Percentiles rank a stretch among this genome's conserved stretches.
phyloP scores from a whole-genome alignment of 2,113 vertebrate species.

The Chaetorhynchus papuensis region DNA sequence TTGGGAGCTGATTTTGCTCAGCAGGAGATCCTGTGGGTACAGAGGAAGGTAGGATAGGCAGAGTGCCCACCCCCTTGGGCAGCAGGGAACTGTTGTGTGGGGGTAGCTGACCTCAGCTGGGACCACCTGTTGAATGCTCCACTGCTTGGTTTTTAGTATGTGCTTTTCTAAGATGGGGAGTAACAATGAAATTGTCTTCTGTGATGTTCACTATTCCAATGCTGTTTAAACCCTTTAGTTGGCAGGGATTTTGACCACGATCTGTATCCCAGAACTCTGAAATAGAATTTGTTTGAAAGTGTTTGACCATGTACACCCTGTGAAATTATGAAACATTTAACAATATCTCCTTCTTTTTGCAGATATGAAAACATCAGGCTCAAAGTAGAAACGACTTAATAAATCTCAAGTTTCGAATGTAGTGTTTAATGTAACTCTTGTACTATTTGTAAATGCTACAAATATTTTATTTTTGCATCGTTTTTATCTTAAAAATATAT shows the following conservation, averaged over 20 bases:
- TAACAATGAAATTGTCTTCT: neutral
- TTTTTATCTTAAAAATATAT: constrained; percentile 76
- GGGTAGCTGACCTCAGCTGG: neutral
- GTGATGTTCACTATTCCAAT: accelerated
- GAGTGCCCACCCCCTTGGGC: accelerated
- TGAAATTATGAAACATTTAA: neutral
- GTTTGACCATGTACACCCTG: accelerated
- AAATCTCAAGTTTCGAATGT: constrained; percentile 52
- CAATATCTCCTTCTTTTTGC: constrained; percentile 33
- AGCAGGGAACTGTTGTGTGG: accelerated
- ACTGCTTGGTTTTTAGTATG: neutral
- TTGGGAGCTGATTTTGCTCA: neutral
- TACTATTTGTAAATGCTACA: constrained; percentile 82
- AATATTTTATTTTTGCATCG: constrained; percentile 83
- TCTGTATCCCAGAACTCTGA: neutral
- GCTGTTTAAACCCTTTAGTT: neutral
- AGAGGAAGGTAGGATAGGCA: neutral
- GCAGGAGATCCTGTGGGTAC: neutral
- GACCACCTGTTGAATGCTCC: neutral
- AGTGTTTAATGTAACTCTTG: constrained; percentile 73
- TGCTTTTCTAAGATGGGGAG: neutral
- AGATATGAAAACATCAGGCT: constrained; percentile 70
- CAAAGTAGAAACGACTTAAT: constrained; percentile 54
- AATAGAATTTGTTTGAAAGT: neutral
- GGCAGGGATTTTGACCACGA: neutral